Conservation (phyloP, 2,888 invertebrate genomes). For the Priocnemis perturbator region DNA sequence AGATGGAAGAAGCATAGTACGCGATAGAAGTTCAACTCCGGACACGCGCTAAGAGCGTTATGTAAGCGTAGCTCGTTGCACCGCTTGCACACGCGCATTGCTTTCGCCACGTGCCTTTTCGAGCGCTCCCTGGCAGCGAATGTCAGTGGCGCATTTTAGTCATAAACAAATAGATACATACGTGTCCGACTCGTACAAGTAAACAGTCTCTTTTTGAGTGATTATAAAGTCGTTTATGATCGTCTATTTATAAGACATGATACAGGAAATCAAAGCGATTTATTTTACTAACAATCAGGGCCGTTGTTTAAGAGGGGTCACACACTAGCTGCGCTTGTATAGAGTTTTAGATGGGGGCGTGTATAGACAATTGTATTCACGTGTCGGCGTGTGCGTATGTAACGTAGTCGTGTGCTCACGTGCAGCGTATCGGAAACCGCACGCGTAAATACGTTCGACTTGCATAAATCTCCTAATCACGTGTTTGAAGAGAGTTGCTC, state of each 20-base stretch:
- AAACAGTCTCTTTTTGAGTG: background rate
- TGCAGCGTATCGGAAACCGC: constrained; percentile 32
- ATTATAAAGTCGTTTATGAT: too few relatives aligned
- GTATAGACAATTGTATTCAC: too few relatives aligned
- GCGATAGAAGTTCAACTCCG: background rate
- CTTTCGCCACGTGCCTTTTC: constrained; percentile 40
- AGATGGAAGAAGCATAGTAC: background rate
- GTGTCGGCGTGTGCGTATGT: background rate
- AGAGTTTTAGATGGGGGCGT: too few relatives aligned
- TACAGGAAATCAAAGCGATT: too few relatives aligned
- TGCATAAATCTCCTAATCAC: constrained; percentile 41
- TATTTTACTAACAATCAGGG: too few relatives aligned
- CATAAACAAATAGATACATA: background rate
- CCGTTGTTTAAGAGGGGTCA: too few relatives aligned
- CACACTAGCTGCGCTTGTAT: background rate
- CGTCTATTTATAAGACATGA: too few relatives aligned
- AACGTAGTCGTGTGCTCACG: background rate
- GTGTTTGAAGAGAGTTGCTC: constrained; percentile 18
- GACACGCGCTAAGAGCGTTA: constrained; percentile 31
- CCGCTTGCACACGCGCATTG: constrained; percentile 31
- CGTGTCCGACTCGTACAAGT: background rate
- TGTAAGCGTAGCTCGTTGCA: constrained; percentile 31
- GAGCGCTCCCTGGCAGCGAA: constrained; percentile 43
- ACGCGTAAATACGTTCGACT: constrained; percentile 25
- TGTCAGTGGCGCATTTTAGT: constrained; percentile 42